Evolutionary conservation across 30 jellyfish, hydroid and myxozoan genomes (phyloP).

Genomic region (Thelohanellus kitauei): DNA sequence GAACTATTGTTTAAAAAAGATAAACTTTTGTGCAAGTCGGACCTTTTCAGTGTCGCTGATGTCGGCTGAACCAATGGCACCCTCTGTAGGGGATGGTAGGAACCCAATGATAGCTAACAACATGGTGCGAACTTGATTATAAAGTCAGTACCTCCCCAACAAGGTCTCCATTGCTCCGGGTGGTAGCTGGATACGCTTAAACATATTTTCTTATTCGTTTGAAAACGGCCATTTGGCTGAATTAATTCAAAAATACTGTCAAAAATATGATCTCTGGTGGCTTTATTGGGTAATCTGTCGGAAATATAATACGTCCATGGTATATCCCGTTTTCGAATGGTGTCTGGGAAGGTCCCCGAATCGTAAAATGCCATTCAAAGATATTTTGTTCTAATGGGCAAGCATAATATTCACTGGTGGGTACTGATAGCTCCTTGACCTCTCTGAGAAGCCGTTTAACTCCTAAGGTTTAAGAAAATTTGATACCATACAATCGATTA

Average conservation of each 20-base stretch:
- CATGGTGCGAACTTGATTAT: conserved; percentile 54
- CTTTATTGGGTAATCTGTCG: conserved; percentile 90
- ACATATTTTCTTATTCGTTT: conserved; percentile 55
- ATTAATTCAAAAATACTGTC: conserved; percentile 21
- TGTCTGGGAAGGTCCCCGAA: conserved; percentile 77
- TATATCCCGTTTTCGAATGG: conserved; percentile 70
- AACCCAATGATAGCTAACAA: conserved; percentile 78
- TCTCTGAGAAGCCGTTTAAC: conserved; percentile 86
- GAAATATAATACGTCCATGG: conserved; percentile 59
- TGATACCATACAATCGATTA: no score
- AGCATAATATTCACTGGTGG: conserved; percentile 57
- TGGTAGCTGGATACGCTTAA: conserved; percentile 82
- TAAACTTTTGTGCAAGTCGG: conserved; percentile 28
- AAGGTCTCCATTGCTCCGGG: conserved; percentile 99
- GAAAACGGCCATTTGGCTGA: conserved; percentile 93
- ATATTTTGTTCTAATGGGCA: conserved; percentile 80
- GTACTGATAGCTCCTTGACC: conserved; percentile 52
- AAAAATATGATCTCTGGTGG: conserved; percentile 70
- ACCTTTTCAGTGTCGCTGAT: conserved; percentile 29
- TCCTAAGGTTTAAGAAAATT: conserved; percentile 17
- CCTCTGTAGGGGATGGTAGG: conserved; percentile 89
- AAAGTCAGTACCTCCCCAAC: conserved; percentile 53
- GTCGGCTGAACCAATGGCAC: conserved; percentile 85
- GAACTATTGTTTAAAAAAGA: neutral
- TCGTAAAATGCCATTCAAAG: conserved; percentile 92